Conservation (phyloP, 2,797 vertebrate genomes). For the Sorex maritimensis region DNA sequence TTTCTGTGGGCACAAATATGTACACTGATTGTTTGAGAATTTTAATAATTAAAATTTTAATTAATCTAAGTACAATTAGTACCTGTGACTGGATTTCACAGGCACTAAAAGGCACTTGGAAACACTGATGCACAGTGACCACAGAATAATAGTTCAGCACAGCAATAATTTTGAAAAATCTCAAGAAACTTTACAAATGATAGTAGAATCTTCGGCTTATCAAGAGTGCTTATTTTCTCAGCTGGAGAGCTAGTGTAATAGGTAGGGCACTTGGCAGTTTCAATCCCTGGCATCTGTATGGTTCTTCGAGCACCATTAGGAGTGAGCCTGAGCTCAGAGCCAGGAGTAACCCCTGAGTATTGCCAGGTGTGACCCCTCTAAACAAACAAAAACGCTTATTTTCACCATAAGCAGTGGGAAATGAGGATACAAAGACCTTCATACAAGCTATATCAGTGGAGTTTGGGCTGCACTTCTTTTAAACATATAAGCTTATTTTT, state of each 20-base stretch:
- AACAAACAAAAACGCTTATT: background rate
- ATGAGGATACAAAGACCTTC: background rate
- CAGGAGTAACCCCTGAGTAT: no score
- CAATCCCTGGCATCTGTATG: no score
- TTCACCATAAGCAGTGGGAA: background rate
- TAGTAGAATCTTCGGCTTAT: background rate
- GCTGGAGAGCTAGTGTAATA: no score
- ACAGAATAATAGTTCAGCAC: slow-evolving; percentile 40
- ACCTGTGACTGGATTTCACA: slow-evolving; percentile 36
- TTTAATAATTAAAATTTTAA: slow-evolving; percentile 66
- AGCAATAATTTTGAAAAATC: slow-evolving; percentile 60
- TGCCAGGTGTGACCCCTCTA: no score
- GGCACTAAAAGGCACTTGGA: background rate
- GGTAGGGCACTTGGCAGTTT: no score
- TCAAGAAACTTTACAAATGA: background rate
- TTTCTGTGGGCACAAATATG: background rate
- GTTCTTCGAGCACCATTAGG: no score
- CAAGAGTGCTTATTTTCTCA: background rate
- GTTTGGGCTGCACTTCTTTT: slow-evolving; percentile 26
- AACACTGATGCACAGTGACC: slow-evolving; percentile 25
- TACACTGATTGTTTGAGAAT: slow-evolving; percentile 44
- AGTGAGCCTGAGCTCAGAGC: no score
- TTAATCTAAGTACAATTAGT: slow-evolving; percentile 23
- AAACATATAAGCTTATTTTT: no score
- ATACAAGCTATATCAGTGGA: background rate